Percentiles rank a stretch among this genome's conserved stretches.
Conservation (phyloP, 1,140 invertebrate genomes). For the Zaprionus lachaisei region DNA sequence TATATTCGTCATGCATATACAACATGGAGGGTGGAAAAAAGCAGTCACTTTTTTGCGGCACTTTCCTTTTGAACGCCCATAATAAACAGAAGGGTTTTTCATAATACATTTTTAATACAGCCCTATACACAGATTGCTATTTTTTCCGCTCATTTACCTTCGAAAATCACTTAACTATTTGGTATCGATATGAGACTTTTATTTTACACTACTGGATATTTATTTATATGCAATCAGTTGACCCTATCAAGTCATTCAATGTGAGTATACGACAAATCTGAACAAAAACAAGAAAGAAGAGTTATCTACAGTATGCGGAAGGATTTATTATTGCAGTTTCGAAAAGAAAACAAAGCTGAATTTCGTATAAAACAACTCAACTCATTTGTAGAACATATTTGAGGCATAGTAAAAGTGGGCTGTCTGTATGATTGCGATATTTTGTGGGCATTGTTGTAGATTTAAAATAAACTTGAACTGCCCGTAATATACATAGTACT, state of each 20-base stretch:
- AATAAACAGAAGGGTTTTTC: conserved; percentile 74
- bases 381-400: not conserved
- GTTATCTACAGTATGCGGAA: not conserved
- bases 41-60: conserved; percentile 56
- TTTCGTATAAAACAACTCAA: not conserved
- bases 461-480: too few relatives aligned
- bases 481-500: too few relatives aligned
- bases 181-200: conserved; percentile 37
- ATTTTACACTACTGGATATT: conserved; percentile 43
- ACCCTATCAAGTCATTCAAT: conserved; percentile 61
- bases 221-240: conserved; percentile 74
- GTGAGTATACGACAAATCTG: conserved; percentile 8
- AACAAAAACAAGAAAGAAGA: conserved; percentile 4
- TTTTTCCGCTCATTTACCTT: conserved; percentile 21
- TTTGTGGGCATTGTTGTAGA: too few relatives aligned
- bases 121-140: conserved; percentile 30
- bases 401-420: too few relatives aligned
- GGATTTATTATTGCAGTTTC: not conserved
- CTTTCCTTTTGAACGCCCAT: conserved; percentile 38
- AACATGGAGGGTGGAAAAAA: conserved; percentile 37
- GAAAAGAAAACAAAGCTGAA: not conserved
- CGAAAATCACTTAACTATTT: conserved; percentile 36
- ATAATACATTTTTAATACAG: conserved; percentile 77
- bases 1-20: conserved; percentile 4
- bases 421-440: too few relatives aligned